Base-by-base conservation (phyloP, 2,797 vertebrate species). In the Merluccius polli region DNA sequence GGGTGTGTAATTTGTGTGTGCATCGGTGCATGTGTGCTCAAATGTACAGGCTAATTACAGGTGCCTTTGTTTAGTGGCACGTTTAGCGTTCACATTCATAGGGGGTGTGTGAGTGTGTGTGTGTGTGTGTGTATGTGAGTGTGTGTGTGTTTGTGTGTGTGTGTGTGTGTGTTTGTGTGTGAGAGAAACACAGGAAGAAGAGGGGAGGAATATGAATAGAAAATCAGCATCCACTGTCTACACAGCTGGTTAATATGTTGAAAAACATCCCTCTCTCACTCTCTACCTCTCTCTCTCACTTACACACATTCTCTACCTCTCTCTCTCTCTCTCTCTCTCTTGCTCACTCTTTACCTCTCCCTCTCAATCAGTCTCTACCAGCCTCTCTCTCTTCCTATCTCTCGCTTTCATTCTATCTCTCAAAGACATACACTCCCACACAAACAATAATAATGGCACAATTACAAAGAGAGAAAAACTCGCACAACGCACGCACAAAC, bases 171-270 rank as follows among this genome's bases (percentile, higher is more conserved):
- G 33, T 69, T 69, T 33, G 65, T 59, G 38, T 41, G 35, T 65
- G 67, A 67, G 10, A 3, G 52, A 18, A 12, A 52, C 30, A 83
- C 81, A 16, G 52, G 73, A 80, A 78, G 76, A 77, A 68, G 75
- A 81, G 71, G 71, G 71, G 63, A 73, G 27, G 33, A 59, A 33
- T n/a, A 33, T 77, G 78, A 79, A 83, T 65, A 24, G 75, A 81
- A 80, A 87, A 89, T 87, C 86, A 85, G 81, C 74, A 77, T 81
- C 75, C 85, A 83, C 78, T 88, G 88, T 91, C 86, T 89, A 86
- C 88, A 90, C 89, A 92, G 89, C 90, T 90, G 90, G 82, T 88
- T 84, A 73, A 72, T 69, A 71, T 75, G 78, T 75, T 63, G 59
- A 59, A 24, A 59, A 59, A 63, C 24, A 63, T 4, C 59, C n/a